Percentiles rank a stretch among this genome's conserved stretches.
These are phyloP conservation scores for Rhamnusium bicolor DNA, from an alignment of 2,888 invertebrate species.

Conservation along the genomic window DNA sequence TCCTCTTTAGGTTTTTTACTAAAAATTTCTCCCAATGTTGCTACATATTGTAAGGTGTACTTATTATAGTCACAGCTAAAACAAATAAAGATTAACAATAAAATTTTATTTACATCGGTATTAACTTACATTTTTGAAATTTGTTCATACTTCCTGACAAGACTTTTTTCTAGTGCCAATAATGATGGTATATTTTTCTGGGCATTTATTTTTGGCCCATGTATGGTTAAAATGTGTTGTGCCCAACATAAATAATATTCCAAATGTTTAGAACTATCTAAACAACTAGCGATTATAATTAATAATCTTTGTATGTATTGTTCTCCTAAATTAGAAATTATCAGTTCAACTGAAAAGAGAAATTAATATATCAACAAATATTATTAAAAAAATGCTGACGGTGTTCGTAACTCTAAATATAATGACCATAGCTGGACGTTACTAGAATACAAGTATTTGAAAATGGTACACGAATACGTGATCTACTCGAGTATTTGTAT, in stretches of 20 bases:
- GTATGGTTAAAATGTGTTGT: conserved; percentile 78
- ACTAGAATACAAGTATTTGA: no score
- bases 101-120: not conserved
- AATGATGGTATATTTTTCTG: conserved; percentile 79
- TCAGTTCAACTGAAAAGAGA: conserved; percentile 80
- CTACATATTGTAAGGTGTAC: conserved; percentile 83
- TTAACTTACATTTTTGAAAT: conserved; percentile 86
- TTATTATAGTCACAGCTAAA: conserved; percentile 92
- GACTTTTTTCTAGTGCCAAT: conserved; percentile 83
- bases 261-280: conserved; percentile 87
- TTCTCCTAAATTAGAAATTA: conserved; percentile 80
- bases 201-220: conserved; percentile 74
- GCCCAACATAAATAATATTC: conserved; percentile 93
- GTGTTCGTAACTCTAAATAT: no score
- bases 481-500: no score
- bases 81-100: conserved; percentile 57
- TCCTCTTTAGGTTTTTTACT: conserved; percentile 61
- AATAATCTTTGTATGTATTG: conserved; percentile 85
- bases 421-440: no score
- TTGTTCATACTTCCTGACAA: conserved; percentile 85
- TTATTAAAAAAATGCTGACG: no score
- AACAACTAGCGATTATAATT: conserved; percentile 78
- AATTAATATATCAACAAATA: no score
- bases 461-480: no score
- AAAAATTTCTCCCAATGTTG: conserved; percentile 70